Percentiles rank a stretch among this genome's conserved stretches.
Evolutionary conservation across 2,797 vertebrate genomes (phyloP).

Genomic region (Malurus leucopterus): DNA sequence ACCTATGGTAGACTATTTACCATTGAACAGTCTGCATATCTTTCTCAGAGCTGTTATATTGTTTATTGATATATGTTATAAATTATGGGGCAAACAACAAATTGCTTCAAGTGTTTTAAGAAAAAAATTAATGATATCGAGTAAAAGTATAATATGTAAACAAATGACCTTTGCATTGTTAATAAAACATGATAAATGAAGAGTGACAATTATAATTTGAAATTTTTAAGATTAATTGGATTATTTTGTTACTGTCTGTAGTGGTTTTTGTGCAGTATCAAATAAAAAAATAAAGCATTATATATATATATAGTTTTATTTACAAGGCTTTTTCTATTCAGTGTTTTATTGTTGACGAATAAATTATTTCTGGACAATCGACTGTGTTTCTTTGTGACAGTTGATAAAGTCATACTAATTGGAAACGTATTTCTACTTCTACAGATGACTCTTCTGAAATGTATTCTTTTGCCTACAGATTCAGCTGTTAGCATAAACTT

Average conservation of each 20-base stretch:
- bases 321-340: slow-evolving; percentile 77
- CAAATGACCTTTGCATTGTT: slow-evolving; percentile 56
- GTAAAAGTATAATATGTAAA: slow-evolving; percentile 54
- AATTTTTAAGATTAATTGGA: slow-evolving; percentile 76
- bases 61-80: slow-evolving; percentile 73
- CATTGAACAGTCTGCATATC: slow-evolving; percentile 60
- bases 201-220: slow-evolving; percentile 62
- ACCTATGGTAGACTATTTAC: slow-evolving; percentile 44
- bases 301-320: slow-evolving; percentile 78
- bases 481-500: background rate
- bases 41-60: slow-evolving; percentile 70
- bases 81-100: slow-evolving; percentile 60
- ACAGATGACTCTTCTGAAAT: background rate
- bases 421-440: background rate
- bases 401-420: slow-evolving; percentile 12
- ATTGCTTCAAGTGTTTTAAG: slow-evolving; percentile 68
- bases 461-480: background rate
- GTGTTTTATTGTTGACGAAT: slow-evolving; percentile 74
- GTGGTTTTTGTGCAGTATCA: slow-evolving; percentile 75
- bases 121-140: slow-evolving; percentile 64
- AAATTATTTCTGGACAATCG: slow-evolving; percentile 76
- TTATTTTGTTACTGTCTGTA: slow-evolving; percentile 83
- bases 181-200: slow-evolving; percentile 54
- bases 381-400: slow-evolving; percentile 65
- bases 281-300: slow-evolving; percentile 80